A percentile compares a stretch with the other conserved stretches of the same genome.
phyloP scores from a whole-genome alignment of 2,797 vertebrate species.

The Octomys mimax region DNA sequence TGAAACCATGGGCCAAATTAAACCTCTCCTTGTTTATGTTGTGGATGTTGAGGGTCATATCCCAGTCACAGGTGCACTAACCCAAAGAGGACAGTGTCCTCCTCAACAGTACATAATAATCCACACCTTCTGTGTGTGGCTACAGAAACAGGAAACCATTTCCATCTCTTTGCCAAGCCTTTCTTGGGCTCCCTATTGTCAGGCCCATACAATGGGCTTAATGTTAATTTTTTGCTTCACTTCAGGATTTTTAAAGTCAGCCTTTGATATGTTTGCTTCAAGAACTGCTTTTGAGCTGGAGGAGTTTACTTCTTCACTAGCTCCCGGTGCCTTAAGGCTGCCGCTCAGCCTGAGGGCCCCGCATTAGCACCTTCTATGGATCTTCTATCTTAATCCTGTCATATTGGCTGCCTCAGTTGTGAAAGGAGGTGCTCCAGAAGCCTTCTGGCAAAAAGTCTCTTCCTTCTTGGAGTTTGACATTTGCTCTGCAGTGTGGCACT shows the following conservation, averaged over 20 bases:
- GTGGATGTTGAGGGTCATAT: neutral
- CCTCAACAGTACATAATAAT: accelerated
- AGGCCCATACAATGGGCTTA: neutral
- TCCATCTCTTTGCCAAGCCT: conserved; percentile 24
- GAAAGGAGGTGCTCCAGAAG: conserved; percentile 54
- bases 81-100: neutral
- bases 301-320: conserved; percentile 38
- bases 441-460: conserved; percentile 22
- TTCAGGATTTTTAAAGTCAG: conserved; percentile 42
- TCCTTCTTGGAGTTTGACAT: conserved; percentile 65
- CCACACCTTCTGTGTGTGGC: neutral
- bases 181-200: neutral
- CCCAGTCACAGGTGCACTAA: neutral
- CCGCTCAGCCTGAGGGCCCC: neutral
- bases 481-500: conserved; percentile 48
- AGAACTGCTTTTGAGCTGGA: conserved; percentile 11
- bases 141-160: neutral
- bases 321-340: neutral
- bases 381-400: conserved; percentile 59
- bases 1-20: neutral
- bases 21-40: neutral
- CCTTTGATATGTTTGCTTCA: conserved; percentile 17
- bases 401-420: conserved; percentile 27
- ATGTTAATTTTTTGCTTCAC: conserved; percentile 33
- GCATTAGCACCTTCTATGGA: conserved; percentile 32